Conservation (phyloP, 37 sponge, comb jelly and placozoan genomes). For the Beroe ovata region DNA sequence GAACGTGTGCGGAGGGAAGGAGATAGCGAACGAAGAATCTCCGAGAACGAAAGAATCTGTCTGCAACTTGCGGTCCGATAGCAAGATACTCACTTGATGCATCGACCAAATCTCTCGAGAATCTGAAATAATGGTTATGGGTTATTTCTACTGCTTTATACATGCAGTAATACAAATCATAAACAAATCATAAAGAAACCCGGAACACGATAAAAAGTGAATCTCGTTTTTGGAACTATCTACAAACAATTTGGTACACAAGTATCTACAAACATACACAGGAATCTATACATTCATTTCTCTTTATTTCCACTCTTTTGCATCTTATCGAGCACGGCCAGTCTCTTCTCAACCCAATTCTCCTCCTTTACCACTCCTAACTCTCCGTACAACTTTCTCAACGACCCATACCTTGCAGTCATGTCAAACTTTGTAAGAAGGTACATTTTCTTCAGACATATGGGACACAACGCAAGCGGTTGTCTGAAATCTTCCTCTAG, state of each 20-base stretch:
- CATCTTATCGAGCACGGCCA: constrained; percentile 53
- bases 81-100: constrained; percentile 44
- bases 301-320: not conserved
- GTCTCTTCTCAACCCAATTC: constrained; percentile 75
- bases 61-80: no score
- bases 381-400: constrained; percentile 72
- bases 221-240: no score
- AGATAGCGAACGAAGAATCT: no score
- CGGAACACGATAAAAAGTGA: no score
- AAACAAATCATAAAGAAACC: no score
- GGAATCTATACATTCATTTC: no score
- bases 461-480: constrained; percentile 91
- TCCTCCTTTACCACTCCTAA: constrained; percentile 71
- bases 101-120: constrained; percentile 46
- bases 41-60: no score
- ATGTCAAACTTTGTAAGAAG: constrained; percentile 80
- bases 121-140: constrained; percentile 67
- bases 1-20: no score
- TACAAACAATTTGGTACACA: no score
- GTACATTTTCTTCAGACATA: constrained; percentile 83
- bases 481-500: constrained; percentile 87
- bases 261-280: no score
- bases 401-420: constrained; percentile 71
- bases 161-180: no score
- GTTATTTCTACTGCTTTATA: no score